Evolutionary conservation across 2,888 invertebrate genomes (phyloP).

Genomic region (Diloba caeruleocephala): DNA sequence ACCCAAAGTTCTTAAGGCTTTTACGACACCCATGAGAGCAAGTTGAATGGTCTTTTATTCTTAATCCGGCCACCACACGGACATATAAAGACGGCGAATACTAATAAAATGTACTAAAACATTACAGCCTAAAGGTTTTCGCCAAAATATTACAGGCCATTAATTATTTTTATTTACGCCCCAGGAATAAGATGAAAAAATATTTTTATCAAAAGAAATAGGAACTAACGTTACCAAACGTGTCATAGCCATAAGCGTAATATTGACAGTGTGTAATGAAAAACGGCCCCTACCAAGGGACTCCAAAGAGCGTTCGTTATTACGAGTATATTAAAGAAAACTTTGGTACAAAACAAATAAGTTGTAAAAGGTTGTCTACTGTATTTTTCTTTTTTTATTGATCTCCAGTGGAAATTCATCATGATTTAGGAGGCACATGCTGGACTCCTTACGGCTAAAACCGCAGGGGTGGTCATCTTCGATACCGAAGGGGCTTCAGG

Average conservation of each 20-base stretch:
- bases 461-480: no score
- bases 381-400: no score
- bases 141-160: not conserved
- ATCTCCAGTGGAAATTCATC: no score
- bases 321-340: not conserved
- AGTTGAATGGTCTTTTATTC: no score
- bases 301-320: not conserved
- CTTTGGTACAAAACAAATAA: not conserved
- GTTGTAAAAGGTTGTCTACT: no score
- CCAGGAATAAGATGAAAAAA: not conserved
- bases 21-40: no score
- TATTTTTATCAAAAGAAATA: conserved; percentile 19
- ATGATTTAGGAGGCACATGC: no score
- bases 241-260: conserved; percentile 4
- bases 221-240: conserved; percentile 5
- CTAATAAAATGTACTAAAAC: not conserved
- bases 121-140: not conserved
- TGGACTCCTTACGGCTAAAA: no score
- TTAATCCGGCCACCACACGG: no score
- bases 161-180: not conserved
- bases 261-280: conserved; percentile 13
- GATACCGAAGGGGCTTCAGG: no score
- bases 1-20: no score
- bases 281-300: conserved; percentile 1
- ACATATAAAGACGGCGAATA: no score